Conservation (phyloP, 2,797 vertebrate genomes). For the Anguilla marmorata region DNA sequence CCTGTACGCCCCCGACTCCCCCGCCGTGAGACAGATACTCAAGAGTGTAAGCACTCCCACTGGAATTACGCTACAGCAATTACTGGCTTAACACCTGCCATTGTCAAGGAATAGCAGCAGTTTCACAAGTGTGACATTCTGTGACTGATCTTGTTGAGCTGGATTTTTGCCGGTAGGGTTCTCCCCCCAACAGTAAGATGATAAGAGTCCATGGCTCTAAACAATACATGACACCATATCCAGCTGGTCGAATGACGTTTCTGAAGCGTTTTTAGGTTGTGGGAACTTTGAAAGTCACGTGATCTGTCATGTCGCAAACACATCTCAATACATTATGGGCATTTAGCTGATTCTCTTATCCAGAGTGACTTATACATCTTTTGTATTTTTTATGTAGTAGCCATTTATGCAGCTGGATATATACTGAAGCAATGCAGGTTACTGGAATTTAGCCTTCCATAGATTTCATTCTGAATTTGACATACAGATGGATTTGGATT, state of each 20-base stretch:
- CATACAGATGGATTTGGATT: background rate
- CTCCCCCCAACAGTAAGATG: background rate
- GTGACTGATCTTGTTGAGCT: background rate
- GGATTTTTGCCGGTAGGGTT: background rate
- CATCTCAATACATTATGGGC: background rate
- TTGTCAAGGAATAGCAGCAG: background rate
- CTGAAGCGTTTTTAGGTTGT: background rate
- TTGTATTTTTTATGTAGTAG: background rate
- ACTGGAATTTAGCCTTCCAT: background rate
- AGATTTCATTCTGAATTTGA: background rate
- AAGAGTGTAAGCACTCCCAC: constrained; percentile 81
- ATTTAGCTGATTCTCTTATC: background rate
- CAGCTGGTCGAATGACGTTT: background rate
- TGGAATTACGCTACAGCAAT: background rate
- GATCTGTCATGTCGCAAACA: background rate
- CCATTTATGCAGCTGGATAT: too few relatives aligned
- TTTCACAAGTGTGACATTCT: background rate
- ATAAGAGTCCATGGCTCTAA: background rate
- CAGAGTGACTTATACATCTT: background rate
- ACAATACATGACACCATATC: background rate
- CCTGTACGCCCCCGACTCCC: constrained; percentile 88
- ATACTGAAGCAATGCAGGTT: background rate
- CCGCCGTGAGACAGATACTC: constrained; percentile 79
- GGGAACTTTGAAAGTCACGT: background rate
- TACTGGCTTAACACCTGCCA: background rate